A percentile compares a stretch with the other conserved stretches of the same genome.
phyloP scores from a whole-genome alignment of 1,140 invertebrate species.

The Drosophila lacertosa region DNA sequence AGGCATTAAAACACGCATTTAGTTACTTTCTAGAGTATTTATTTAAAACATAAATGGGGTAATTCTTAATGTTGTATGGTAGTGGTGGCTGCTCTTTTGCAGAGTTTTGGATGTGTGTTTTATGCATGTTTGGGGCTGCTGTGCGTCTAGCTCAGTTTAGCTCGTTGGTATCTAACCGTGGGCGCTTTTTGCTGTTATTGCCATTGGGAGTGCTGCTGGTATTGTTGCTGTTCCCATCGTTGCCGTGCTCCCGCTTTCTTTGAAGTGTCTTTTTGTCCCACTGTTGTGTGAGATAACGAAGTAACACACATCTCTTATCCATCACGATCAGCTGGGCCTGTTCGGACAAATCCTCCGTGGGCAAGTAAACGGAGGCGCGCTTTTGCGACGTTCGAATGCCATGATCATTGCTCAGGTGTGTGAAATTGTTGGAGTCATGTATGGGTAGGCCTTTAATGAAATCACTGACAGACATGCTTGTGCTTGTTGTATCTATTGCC shows the following conservation, averaged over 20 bases:
- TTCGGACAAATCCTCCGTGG: slow-evolving; percentile 92
- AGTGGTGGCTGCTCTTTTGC: not conserved
- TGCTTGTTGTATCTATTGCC: slow-evolving; percentile 85
- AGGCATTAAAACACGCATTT: not conserved
- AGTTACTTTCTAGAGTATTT: slow-evolving; percentile 31
- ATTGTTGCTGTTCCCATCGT: slow-evolving; percentile 35
- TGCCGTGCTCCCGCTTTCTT: slow-evolving; percentile 85
- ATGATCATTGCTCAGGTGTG: slow-evolving; percentile 93
- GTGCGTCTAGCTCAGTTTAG: slow-evolving; percentile 42
- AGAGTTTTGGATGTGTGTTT: slow-evolving; percentile 11
- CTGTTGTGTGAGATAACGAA: slow-evolving; percentile 96
- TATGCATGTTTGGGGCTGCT: slow-evolving; percentile 7
- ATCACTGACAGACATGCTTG: slow-evolving; percentile 87
- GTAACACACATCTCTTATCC: slow-evolving; percentile 96
- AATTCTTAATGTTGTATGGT: slow-evolving; percentile 30
- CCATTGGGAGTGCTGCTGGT: slow-evolving; percentile 48
- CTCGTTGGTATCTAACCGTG: slow-evolving; percentile 72
- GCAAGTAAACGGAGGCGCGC: slow-evolving; percentile 94
- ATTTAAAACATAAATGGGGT: slow-evolving; percentile 42
- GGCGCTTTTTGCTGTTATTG: slow-evolving; percentile 79
- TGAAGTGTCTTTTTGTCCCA: slow-evolving; percentile 94
- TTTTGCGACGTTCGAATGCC: slow-evolving; percentile 93
- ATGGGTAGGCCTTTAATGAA: slow-evolving; percentile 96
- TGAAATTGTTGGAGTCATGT: slow-evolving; percentile 95
- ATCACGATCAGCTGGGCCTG: slow-evolving; percentile 97